A percentile compares a stretch with the other conserved stretches of the same genome.
These are phyloP conservation scores for Empidonax alnorum DNA, from an alignment of 2,113 vertebrate genomes.

Conservation along the genomic window DNA sequence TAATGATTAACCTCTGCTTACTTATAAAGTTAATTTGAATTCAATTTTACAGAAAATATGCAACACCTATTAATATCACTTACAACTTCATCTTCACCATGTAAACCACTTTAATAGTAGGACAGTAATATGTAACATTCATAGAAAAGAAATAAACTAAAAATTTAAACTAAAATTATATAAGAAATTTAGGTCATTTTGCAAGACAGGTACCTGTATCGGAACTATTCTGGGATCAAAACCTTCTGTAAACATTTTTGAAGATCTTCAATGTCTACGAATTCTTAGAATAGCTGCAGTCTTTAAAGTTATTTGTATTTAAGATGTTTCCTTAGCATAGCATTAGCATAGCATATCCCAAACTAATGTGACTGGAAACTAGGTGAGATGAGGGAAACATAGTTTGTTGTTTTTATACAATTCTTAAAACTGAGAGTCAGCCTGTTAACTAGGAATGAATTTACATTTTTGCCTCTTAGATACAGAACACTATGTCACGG, in stretches of 20 bases:
- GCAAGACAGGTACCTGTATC: not conserved
- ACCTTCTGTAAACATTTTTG: not conserved
- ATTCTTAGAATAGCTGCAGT: not conserved
- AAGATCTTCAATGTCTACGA: not conserved
- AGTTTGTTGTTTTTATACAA: not conserved
- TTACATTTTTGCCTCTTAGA: not conserved
- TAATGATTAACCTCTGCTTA: not conserved
- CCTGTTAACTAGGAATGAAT: not conserved
- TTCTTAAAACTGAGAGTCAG: not conserved
- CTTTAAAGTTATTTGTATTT: not conserved
- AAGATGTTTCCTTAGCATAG: not conserved
- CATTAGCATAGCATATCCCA: not conserved
- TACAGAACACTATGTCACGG: not conserved
- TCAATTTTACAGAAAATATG: not conserved
- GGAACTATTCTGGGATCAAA: not conserved
- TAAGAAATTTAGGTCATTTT: not conserved
- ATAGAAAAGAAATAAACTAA: not conserved
- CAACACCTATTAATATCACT: not conserved
- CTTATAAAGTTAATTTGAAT: not conserved
- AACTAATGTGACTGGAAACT: not conserved
- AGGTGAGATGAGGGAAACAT: not conserved
- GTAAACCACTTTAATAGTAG: not conserved
- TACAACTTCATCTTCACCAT: not conserved
- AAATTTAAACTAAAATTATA: not conserved
- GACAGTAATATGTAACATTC: not conserved